Evolutionary conservation across 2,113 vertebrate species (phyloP), one percentile per base, ranked within the genome.

Genomic region (Callospermophilus lateralis): DNA sequence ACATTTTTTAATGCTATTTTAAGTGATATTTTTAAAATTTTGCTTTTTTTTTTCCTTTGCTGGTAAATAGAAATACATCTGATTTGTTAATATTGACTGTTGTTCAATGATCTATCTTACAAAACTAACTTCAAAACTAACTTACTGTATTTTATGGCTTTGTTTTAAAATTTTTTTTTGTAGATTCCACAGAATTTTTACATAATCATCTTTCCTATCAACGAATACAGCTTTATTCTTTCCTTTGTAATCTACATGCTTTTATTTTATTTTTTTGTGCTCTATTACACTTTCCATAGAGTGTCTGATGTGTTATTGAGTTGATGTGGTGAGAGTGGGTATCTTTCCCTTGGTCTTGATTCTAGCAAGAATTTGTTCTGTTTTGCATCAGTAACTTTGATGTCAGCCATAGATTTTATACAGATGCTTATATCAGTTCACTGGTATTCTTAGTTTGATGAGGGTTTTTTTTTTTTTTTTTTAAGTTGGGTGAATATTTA

Each of bases 61-160:
- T 63, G 37, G 32, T 79, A 58, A 70, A 37, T 61, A 70, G 15
- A 78, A 93, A 34, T 87, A 16, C 12, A 68, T 45, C 70, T 67
- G 28, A 48, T 89, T 81, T 84, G 26, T 93, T 9, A 94, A 13
- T 76, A 58, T 84, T 81, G 30, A 80, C 17, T 1, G 6, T 45
- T n/a, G 20, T 51, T 45, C 8, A 70, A 65, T 3, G 6, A 7
- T 67, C 53, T 88, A 7, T 67, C 53, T 80, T 81, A 34, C n/a
- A 73, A 78, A 88, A 51, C 20, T 94, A 55, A 84, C 17, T 51
- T 76, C 34, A 73, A 78, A 88, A 63, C 28, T 94, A 55, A 84
- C 11, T 51, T 76, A 63, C 2, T 48, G 17, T 42, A 30, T 84
- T 89, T 94, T 19, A n/a, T 88, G 32, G 39, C 26, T 78, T 80